Base-by-base conservation (phyloP, 2,797 vertebrate species). In the Micromesistius poutassou region DNA sequence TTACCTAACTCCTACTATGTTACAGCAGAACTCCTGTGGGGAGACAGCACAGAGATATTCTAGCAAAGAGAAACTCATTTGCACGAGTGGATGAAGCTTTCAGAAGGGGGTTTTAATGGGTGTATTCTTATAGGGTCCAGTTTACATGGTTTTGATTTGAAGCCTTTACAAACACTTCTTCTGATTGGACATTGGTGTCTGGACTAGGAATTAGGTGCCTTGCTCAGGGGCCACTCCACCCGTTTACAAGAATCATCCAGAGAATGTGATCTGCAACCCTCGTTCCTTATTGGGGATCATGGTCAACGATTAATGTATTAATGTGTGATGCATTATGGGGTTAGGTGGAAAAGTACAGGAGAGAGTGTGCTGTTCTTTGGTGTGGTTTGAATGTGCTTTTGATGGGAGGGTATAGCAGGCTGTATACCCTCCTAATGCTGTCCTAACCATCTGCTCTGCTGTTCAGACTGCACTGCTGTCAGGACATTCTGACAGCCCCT, bases 371-470 rank as follows among this genome's bases (percentile, higher is more conserved):
- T 75, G 85, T 55, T 78, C 28, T 76, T 90, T 82, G 84, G 84
- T 86, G 88, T 62, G 22, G 7, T 25, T n/a, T 12, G 55, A 8
- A 62, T 6, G 55, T 5, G 55, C 6, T 22, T 62, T n/a, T 62
- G 55, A 62, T 13, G 55, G 55, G 70, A 36, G 31, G 75, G 85
- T 81, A 78, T 73, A 38, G 70, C 79, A 81, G 80, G 70, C 72
- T 33, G 76, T 82, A 78, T 80, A 84, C 85, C 88, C 83, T 78
- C 55, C 55, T 14, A 25, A 36, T 35, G 16, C 77, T 40, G 77
- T 66, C 55, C 28, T 2, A 81, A 85, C 92, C 91, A 92, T 91
- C 91, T 93, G 92, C 82, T 90, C 75, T 62, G 83, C 83, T 89
- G 77, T 42, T 50, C 19, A 8, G 22, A 78, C 83, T 3, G 78